Evolutionary conservation across 2,113 vertebrate species (phyloP).

Genomic region (Copsychus sechellarum): DNA sequence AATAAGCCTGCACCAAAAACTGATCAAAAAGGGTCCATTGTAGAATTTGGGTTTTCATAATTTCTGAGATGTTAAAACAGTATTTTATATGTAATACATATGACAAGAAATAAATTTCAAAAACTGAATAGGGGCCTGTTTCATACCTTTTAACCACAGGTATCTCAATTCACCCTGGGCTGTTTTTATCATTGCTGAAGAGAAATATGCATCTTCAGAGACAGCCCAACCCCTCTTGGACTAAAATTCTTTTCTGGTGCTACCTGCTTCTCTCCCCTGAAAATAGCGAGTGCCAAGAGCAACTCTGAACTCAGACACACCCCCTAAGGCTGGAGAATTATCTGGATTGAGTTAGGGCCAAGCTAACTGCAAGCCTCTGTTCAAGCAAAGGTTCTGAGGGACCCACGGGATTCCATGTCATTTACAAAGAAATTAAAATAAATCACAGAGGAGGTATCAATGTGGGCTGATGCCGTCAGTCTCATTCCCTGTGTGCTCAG

Average conservation of each 20-base stretch:
- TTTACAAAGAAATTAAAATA: neutral
- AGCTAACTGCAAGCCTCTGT: neutral
- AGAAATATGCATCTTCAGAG: neutral
- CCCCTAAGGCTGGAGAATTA: neutral
- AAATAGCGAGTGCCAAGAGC: neutral
- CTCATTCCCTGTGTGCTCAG: neutral
- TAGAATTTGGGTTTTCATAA: neutral
- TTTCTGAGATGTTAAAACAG: neutral
- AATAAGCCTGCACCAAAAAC: neutral
- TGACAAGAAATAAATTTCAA: neutral
- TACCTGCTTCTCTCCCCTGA: neutral
- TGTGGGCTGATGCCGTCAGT: neutral
- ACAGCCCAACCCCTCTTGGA: neutral
- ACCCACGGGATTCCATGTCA: neutral
- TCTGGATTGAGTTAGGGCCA: neutral
- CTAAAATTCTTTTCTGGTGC: neutral
- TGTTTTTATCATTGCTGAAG: neutral
- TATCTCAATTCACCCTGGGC: neutral
- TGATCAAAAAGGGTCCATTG: neutral
- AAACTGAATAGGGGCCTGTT: neutral
- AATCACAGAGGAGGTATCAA: neutral
- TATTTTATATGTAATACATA: neutral
- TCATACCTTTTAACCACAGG: conserved; percentile 17
- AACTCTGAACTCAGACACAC: neutral
- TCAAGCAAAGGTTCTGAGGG: neutral